phyloP scores from a whole-genome alignment of 2,888 invertebrate genomes.

The Amphimallon solstitiale region DNA sequence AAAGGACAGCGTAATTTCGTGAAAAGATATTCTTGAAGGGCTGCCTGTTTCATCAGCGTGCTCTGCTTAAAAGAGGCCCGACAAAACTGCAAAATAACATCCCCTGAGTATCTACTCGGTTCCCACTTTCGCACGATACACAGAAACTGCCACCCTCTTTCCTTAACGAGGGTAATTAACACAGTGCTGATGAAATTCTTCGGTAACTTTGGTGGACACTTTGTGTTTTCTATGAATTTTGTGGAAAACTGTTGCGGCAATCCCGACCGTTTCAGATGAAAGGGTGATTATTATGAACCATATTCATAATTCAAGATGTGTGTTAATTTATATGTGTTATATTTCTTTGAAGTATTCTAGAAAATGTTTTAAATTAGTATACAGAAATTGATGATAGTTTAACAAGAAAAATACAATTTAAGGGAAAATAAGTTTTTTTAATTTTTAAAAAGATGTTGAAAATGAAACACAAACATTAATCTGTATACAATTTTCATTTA shows the following conservation, averaged over 20 bases:
- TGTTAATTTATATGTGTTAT: no score
- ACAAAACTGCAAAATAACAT: background rate
- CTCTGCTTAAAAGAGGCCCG: background rate
- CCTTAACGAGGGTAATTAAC: conserved; percentile 24
- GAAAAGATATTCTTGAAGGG: conserved; percentile 12
- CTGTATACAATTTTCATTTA: no score
- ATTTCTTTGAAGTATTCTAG: no score
- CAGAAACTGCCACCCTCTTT: background rate
- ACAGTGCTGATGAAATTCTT: conserved; percentile 19
- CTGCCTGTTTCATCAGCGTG: background rate
- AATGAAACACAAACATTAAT: no score
- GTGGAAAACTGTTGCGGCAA: background rate
- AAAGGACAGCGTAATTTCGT: background rate
- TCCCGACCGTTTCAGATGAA: background rate
- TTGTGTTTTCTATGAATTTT: conserved; percentile 5
- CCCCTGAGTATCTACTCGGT: background rate
- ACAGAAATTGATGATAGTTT: no score
- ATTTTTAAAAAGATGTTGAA: no score
- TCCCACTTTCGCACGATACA: background rate
- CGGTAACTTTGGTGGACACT: conserved; percentile 5
- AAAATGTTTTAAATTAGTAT: no score
- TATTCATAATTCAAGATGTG: no score
- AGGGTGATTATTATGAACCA: background rate
- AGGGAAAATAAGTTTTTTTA: no score
- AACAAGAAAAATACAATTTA: no score